phyloP scores from a whole-genome alignment of 2,113 vertebrate genomes.

The Mionectes macconnelli region DNA sequence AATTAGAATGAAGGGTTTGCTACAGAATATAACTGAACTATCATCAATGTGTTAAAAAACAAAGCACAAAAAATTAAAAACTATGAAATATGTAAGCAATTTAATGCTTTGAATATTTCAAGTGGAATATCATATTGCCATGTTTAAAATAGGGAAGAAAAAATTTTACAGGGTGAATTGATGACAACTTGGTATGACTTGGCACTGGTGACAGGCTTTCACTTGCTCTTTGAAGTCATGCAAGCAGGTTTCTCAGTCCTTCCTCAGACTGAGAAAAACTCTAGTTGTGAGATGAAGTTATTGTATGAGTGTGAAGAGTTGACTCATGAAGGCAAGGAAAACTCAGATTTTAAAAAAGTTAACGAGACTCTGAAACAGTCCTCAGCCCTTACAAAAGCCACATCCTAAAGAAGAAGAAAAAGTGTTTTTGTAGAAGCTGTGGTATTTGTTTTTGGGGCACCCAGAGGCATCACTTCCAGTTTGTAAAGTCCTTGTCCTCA shows the following conservation, averaged over 20 bases:
- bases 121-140: not conserved
- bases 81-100: not conserved
- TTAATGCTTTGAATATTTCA: not conserved
- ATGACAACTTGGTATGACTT: not conserved
- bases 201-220: not conserved
- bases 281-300: not conserved
- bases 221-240: not conserved
- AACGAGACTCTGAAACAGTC: not conserved
- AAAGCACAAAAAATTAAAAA: not conserved
- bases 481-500: not conserved
- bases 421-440: not conserved
- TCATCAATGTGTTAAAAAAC: rapidly evolving
- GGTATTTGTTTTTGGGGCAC: not conserved
- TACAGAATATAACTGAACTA: not conserved
- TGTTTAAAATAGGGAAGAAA: not conserved
- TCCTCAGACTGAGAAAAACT: not conserved
- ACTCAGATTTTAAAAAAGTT: not conserved
- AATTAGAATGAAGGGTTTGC: not conserved
- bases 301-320: not conserved
- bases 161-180: not conserved
- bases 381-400: not conserved
- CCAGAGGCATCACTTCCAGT: not conserved
- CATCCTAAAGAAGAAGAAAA: not conserved
- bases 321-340: not conserved
- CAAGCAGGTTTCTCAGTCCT: not conserved